These are phyloP conservation scores for Gorsachius magnificus DNA, from an alignment of 2,797 vertebrate genomes.

Conservation along the genomic window DNA sequence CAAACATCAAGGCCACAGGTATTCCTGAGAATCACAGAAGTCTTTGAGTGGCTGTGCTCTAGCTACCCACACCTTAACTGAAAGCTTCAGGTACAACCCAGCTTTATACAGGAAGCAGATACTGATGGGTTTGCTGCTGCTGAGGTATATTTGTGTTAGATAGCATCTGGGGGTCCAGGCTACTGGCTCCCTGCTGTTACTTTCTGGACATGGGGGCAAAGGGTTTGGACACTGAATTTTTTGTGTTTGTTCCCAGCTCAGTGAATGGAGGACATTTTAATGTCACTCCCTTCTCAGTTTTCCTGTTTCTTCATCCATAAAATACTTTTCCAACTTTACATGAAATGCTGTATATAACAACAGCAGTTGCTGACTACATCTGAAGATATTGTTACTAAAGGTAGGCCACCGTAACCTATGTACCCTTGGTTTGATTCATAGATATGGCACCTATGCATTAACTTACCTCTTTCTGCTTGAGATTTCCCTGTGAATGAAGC, in stretches of 20 bases:
- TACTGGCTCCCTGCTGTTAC: fast-evolving
- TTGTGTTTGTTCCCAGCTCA: neutral
- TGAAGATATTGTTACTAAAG: neutral
- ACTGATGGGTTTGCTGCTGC: neutral
- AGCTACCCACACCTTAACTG: neutral
- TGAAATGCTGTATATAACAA: neutral
- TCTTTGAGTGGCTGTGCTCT: neutral
- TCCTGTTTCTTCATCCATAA: neutral
- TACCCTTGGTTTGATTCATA: neutral
- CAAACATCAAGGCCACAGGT: neutral
- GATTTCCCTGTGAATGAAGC: neutral
- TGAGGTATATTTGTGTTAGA: neutral
- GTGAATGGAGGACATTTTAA: neutral
- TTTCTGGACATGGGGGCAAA: neutral
- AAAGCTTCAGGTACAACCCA: neutral
- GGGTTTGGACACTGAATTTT: neutral
- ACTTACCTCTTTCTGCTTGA: neutral
- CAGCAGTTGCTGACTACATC: neutral
- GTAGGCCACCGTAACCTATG: neutral
- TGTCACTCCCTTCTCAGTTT: neutral
- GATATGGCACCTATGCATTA: neutral
- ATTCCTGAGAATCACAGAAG: neutral
- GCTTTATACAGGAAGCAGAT: neutral
- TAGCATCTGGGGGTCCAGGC: neutral
- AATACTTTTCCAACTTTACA: neutral